Conservation (phyloP, 2,888 invertebrate species). For the Coelopa pilipes region DNA sequence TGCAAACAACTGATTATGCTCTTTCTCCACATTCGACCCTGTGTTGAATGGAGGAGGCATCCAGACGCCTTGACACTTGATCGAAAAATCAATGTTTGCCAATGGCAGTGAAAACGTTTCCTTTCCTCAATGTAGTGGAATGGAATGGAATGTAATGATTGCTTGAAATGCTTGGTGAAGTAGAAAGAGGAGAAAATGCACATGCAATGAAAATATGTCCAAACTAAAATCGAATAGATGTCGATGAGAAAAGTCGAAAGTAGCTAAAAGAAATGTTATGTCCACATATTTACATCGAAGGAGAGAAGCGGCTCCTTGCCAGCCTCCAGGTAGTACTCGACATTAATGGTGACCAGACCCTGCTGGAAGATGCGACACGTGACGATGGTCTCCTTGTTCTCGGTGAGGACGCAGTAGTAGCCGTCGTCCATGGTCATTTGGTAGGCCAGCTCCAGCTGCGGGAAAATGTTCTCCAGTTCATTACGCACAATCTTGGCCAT, state of each 20-base stretch:
- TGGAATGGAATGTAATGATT: conserved; percentile 42
- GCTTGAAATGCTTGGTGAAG: conserved; percentile 44
- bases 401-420: conserved; percentile 76
- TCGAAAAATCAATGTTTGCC: conserved; percentile 38
- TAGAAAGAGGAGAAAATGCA: conserved; percentile 27
- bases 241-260: background rate
- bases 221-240: conserved; percentile 2
- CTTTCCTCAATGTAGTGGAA: background rate
- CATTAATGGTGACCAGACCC: conserved; percentile 82
- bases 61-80: conserved; percentile 38
- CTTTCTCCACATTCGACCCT: too few species aligned
- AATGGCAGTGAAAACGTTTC: conserved; percentile 32
- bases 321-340: conserved; percentile 84
- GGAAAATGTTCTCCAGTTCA: conserved; percentile 77
- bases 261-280: background rate
- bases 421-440: conserved; percentile 78
- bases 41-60: too few species aligned
- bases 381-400: conserved; percentile 77
- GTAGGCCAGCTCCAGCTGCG: conserved; percentile 76
- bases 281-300: conserved; percentile 75
- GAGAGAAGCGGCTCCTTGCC: conserved; percentile 78
- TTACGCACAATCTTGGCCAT: conserved; percentile 76
- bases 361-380: conserved; percentile 79
- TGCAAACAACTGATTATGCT: too few species aligned
- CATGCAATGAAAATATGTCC: conserved; percentile 28